These are phyloP conservation scores for Hermaeophaga mercurialis DNA, from an alignment of 2,888 invertebrate species.

Conservation along the genomic window DNA sequence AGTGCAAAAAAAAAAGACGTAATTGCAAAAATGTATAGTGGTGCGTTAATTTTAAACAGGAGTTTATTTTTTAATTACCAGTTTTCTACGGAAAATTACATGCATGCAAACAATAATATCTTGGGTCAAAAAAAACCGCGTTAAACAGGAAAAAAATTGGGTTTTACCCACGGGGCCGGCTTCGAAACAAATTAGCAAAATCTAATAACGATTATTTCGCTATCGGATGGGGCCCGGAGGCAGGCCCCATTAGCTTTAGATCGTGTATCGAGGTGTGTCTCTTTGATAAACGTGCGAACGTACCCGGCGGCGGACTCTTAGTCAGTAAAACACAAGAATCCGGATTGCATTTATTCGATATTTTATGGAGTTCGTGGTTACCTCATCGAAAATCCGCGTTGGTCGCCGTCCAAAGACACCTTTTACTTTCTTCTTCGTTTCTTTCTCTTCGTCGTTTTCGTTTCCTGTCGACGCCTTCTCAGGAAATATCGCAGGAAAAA, in stretches of 20 bases:
- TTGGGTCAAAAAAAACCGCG: too few species aligned
- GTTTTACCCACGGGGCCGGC: background rate
- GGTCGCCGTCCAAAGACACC: constrained; percentile 1
- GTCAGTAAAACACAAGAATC: constrained; percentile 28
- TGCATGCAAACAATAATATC: too few species aligned
- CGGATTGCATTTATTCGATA: constrained; percentile 26
- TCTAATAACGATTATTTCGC: constrained; percentile 32
- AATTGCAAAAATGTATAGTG: too few species aligned
- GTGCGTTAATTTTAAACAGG: too few species aligned
- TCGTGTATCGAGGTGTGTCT: constrained; percentile 33
- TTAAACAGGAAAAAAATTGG: background rate
- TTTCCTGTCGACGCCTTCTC: too few species aligned
- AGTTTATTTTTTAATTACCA: too few species aligned
- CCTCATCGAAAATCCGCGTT: constrained; percentile 18
- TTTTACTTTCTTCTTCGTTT: constrained; percentile 10
- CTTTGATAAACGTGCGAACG: constrained; percentile 34
- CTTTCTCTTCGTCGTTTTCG: background rate
- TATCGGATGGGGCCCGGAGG: constrained; percentile 25
- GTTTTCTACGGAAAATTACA: too few species aligned
- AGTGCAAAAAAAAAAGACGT: too few species aligned
- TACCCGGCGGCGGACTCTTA: constrained; percentile 23
- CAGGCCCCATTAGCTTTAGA: constrained; percentile 28
- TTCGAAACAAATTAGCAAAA: constrained; percentile 23
- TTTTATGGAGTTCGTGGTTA: constrained; percentile 21
- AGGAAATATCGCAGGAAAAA: constrained; percentile 2